A percentile compares a stretch with the other conserved stretches of the same genome.
These are phyloP conservation scores for Microchirus variegatus DNA, from an alignment of 2,797 vertebrate genomes.

Conservation along the genomic window DNA sequence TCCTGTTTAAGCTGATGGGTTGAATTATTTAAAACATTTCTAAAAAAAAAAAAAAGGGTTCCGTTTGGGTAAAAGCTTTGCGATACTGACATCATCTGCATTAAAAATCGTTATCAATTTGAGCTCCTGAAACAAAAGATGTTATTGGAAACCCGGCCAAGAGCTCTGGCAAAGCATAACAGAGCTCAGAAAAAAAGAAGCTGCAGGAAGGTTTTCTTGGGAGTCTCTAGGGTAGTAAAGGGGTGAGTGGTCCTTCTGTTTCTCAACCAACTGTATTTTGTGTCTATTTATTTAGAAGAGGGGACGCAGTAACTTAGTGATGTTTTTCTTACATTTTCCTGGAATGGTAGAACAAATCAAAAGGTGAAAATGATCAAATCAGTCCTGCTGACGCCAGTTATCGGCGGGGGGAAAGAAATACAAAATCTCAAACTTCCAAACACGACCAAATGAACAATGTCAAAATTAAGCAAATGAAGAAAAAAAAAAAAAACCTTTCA, in stretches of 20 bases:
- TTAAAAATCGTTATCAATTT: slow-evolving; percentile 40
- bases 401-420: slow-evolving; percentile 60
- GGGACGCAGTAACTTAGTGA: slow-evolving; percentile 87
- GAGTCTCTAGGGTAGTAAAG: slow-evolving; percentile 66
- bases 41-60: slow-evolving; percentile 18
- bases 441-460: slow-evolving; percentile 85
- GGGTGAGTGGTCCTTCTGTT: slow-evolving; percentile 86
- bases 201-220: slow-evolving; percentile 75
- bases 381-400: slow-evolving; percentile 68
- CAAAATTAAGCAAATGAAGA: slow-evolving; percentile 77
- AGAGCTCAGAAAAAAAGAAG: slow-evolving; percentile 47
- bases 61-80: slow-evolving; percentile 34
- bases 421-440: slow-evolving; percentile 87
- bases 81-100: slow-evolving; percentile 39
- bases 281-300: slow-evolving; percentile 89
- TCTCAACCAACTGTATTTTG: slow-evolving; percentile 87
- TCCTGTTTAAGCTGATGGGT: slow-evolving; percentile 61
- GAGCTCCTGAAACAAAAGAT: slow-evolving; percentile 31
- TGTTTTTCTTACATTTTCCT: slow-evolving; percentile 88
- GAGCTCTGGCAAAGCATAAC: slow-evolving; percentile 35
- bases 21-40: slow-evolving; percentile 4
- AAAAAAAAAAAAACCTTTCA: slow-evolving; percentile 87
- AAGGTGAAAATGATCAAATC: slow-evolving; percentile 82
- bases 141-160: slow-evolving; percentile 38
- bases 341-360: slow-evolving; percentile 86